Conservation (phyloP, 2,888 invertebrate species). For the Embidobia sp. region DNA sequence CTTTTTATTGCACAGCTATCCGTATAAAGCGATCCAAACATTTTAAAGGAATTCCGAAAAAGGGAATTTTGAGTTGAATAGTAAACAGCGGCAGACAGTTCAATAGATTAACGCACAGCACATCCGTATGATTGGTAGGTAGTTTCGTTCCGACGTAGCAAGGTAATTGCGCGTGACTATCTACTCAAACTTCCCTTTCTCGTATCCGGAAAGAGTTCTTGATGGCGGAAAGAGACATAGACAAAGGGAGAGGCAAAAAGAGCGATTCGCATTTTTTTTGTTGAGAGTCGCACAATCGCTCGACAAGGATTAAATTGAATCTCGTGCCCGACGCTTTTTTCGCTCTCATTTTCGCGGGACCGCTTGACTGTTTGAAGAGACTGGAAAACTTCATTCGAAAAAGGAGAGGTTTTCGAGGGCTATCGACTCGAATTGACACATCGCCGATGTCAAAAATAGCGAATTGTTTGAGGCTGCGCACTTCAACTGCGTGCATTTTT, state of each 20-base stretch:
- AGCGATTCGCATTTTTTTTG: constrained; percentile 28
- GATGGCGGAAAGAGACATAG: constrained; percentile 48
- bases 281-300: constrained; percentile 49
- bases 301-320: constrained; percentile 56
- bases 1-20: too few species aligned
- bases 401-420: constrained; percentile 19
- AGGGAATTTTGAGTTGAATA: background rate
- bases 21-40: too few species aligned
- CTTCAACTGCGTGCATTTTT: constrained; percentile 10
- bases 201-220: constrained; percentile 54
- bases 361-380: constrained; percentile 37
- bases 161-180: constrained; percentile 67
- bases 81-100: background rate
- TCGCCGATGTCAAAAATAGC: constrained; percentile 49
- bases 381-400: constrained; percentile 47
- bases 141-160: constrained; percentile 43
- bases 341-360: constrained; percentile 41
- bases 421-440: constrained; percentile 47
- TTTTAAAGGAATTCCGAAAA: background rate
- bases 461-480: background rate
- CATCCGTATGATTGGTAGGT: constrained; percentile 55
- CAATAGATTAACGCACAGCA: constrained; percentile 11
- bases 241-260: constrained; percentile 39
- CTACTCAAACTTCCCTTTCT: constrained; percentile 61
- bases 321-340: constrained; percentile 41